These are phyloP conservation scores for Sylvilagus floridanus DNA, from an alignment of 2,797 vertebrate species.

Conservation along the genomic window DNA sequence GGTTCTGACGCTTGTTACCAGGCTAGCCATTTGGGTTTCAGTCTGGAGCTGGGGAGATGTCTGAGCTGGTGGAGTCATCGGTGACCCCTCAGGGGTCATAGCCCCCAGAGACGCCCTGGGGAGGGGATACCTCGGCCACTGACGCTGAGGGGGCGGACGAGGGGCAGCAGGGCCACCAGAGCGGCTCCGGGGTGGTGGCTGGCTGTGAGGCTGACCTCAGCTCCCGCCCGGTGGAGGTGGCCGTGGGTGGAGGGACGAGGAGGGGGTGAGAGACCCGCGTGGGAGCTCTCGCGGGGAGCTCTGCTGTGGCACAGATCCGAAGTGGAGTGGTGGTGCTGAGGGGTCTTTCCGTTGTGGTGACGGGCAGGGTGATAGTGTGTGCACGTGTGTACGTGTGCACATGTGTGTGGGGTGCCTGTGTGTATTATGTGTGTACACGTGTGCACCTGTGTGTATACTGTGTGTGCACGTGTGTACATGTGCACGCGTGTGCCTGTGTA, in stretches of 20 bases:
- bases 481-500: no score
- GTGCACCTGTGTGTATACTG: background rate
- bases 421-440: background rate
- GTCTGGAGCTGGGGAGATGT: background rate
- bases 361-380: fast-evolving
- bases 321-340: no score
- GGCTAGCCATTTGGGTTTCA: background rate
- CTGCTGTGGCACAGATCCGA: background rate
- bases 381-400: no score
- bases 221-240: background rate
- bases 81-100: background rate
- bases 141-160: background rate
- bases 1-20: background rate
- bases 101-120: background rate
- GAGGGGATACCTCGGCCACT: background rate
- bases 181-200: background rate
- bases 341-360: background rate
- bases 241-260: background rate
- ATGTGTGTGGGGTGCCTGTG: no score
- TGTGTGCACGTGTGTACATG: no score
- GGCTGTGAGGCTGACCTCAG: fast-evolving
- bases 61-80: background rate
- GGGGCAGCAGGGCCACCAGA: fast-evolving
- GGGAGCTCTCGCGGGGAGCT: background rate
- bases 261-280: fast-evolving